Base-by-base conservation (phyloP, 1,140 invertebrate genomes). In the Pogonus chalceus region DNA sequence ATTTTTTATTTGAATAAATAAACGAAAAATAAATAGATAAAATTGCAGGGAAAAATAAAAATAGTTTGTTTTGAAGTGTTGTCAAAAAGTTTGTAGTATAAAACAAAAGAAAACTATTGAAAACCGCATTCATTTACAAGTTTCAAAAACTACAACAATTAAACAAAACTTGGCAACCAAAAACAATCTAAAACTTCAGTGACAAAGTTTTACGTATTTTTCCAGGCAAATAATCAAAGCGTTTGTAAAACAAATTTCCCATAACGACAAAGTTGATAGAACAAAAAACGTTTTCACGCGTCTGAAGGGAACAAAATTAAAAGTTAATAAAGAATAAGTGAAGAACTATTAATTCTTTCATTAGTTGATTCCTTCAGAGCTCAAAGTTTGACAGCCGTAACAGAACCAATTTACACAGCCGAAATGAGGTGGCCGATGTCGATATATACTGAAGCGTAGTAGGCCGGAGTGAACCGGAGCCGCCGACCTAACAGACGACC, bases 111-210 rank as follows among this genome's bases (percentile, higher is more conserved):
- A 43, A 43, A 43, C 37, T 14, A 31, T 7, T 7, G 14, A 4
- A 31, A 31, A 43, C 37, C 18, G 9, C 18, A 43, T 43, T 43
- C 37, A 43, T 43, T 43, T 43, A 18, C 37, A 43, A 43, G 3
- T 43, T 43, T 43, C 9, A 43, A 43, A 43, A 43, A 43, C 37
- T 43, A 43, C 18, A 43, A 43, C 37, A 43, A 43, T 43, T 43
- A 43, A 43, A 43, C 37, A 43, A 43, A 43, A 43, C 37, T 43
- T 43, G 7, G 37, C 7, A 43, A 43, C 37, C 4, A 43, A 43
- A 43, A 12, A 43, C 37, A 43, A 43, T 43, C 37, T 16, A 18
- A 9, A 31, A 31, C 26, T 31, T 31, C 14, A 31, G 14, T 7
- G 14, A 16, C 37, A 43, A 43, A 43, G 9, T 43, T 43, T 43